Evolutionary conservation across 2,888 invertebrate genomes (phyloP).

Genomic region (Tupiocoris notatus): DNA sequence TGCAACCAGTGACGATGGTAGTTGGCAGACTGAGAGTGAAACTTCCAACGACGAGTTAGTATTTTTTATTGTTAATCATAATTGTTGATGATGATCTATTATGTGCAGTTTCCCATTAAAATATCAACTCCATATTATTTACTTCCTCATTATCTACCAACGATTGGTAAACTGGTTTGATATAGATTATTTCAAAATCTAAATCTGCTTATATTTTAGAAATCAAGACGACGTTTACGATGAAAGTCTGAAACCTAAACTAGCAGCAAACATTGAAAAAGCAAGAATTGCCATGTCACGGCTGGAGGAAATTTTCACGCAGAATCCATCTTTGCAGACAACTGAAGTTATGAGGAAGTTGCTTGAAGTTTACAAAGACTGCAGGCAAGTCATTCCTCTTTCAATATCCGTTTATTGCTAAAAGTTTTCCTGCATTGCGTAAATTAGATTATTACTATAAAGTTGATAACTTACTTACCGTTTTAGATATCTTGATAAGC

Average conservation of each 20-base stretch:
- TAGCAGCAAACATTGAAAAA: constrained; percentile 74
- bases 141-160: no score
- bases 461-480: no score
- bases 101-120: no score
- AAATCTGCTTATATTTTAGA: constrained; percentile 1
- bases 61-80: no score
- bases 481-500: constrained; percentile 71
- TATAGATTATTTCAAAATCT: no score
- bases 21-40: constrained; percentile 79
- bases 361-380: constrained; percentile 79
- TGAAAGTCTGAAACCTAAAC: constrained; percentile 58
- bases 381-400: constrained; percentile 56
- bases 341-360: constrained; percentile 76
- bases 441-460: no score
- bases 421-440: no score
- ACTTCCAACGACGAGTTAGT: constrained; percentile 58
- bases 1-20: constrained; percentile 68
- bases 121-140: no score
- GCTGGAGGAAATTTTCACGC: constrained; percentile 75
- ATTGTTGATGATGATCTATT: no score
- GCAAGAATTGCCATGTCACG: constrained; percentile 72
- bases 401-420: no score
- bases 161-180: no score
- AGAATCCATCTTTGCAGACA: constrained; percentile 72
- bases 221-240: constrained; percentile 44